Percentiles rank a stretch among this genome's conserved stretches.
Conservation (phyloP, 2,888 invertebrate genomes). For the Helleia helle region DNA sequence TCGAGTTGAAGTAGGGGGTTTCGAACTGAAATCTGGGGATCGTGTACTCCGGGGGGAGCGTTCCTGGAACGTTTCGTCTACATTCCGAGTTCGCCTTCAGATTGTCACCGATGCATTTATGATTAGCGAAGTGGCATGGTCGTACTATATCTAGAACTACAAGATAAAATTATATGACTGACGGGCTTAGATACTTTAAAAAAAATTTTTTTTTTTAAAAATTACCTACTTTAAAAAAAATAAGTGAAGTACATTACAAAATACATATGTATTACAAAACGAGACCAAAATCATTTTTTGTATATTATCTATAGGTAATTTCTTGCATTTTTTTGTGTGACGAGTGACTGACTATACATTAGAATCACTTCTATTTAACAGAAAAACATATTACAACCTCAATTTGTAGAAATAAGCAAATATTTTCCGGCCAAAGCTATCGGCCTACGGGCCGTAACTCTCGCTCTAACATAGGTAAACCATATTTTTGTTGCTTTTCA, state of each 20-base stretch:
- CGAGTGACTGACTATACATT: too few species aligned
- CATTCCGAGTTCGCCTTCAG: constrained; percentile 41
- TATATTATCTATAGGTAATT: too few species aligned
- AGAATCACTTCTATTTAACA: too few species aligned
- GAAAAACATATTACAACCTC: too few species aligned
- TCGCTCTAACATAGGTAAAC: neutral
- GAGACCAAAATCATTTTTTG: too few species aligned
- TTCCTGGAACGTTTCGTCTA: constrained; percentile 25
- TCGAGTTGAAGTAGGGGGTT: constrained; percentile 45
- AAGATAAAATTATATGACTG: neutral
- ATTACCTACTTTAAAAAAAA: neutral
- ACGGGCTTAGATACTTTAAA: neutral
- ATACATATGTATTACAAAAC: too few species aligned
- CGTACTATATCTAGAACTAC: constrained; percentile 21
- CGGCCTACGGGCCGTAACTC: constrained; percentile 6
- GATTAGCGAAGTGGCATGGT: constrained; percentile 34
- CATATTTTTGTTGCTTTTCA: neutral
- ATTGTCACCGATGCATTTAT: constrained; percentile 36
- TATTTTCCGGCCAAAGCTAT: too few species aligned
- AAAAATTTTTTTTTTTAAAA: neutral
- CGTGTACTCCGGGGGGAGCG: constrained; percentile 26
- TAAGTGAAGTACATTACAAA: too few species aligned
- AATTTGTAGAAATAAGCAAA: too few species aligned
- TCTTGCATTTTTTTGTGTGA: too few species aligned
- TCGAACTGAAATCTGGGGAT: constrained; percentile 31